Base-by-base conservation (phyloP, 2,113 vertebrate genomes). In the Hemibagrus wyckioides region DNA sequence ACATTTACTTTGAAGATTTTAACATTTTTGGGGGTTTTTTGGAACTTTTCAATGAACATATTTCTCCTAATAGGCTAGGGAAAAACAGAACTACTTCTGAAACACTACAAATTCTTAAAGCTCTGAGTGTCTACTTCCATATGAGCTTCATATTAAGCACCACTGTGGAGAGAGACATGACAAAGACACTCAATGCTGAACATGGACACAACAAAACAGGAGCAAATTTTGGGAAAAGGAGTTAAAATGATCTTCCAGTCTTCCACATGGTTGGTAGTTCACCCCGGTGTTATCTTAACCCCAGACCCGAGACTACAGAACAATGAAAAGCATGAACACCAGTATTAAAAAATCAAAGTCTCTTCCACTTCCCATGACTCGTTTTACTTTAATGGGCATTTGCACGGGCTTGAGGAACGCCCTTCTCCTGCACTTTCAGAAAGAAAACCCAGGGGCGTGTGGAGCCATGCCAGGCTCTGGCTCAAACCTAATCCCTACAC, bases 381-480 rank as follows among this genome's bases (percentile, higher is more conserved):
- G 1, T 9, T 50, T 80, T 84, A 75, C 15, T 36, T 61, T 57
- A 33, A 30, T 52, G 56, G 56, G 76, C 80, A 67, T 82, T 80
- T 85, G 81, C 23, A 86, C 21, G 25, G 85, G 39, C 33, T 71
- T 88, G 67, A 80, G 56, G 28, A 88, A 80, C 81, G 54, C 79
- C 77, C 44, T 76, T 39, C 82, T 67, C 41, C 63, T 36, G 30
- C 81, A 61, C 82, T 23, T 17, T 88, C 52, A 75, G 57, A 88
- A 65, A 52, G 87, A 87, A 88, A 81, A 23, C 56, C 86, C 88
- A 28, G 59, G 44, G 88, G 87, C 90, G 89, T 80, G 59, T 91
- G 92, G 90, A 88, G 82, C 39, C 61, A 3, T 56, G 89, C 91
- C 90, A 92, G 63, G 85, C 76, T 89, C 79, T 89, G 36, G 85